Percentiles rank a stretch among this genome's conserved stretches.
Conservation (phyloP, 2,797 vertebrate genomes). For the Merluccius polli region DNA sequence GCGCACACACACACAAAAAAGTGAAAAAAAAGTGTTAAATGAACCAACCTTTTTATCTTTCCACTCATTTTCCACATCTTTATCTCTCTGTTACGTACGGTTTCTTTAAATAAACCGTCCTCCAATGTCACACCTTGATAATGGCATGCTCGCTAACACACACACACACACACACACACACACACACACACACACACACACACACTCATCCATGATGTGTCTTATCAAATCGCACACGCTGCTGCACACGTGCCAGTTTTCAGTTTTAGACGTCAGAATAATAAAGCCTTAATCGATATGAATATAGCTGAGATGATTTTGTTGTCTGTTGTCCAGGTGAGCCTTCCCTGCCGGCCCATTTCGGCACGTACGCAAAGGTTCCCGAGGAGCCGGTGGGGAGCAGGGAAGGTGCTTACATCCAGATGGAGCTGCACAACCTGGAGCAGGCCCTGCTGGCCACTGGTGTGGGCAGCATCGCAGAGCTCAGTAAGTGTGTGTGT, state of each 20-base stretch:
- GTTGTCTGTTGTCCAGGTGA: conserved; percentile 73
- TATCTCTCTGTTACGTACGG: too few species aligned
- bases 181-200: too few species aligned
- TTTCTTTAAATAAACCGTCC: too few species aligned
- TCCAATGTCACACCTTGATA: too few species aligned
- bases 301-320: neutral
- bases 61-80: too few species aligned
- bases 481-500: conserved; percentile 83
- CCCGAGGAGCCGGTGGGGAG: conserved; percentile 63
- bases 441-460: conserved; percentile 90
- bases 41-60: too few species aligned
- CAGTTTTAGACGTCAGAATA: neutral
- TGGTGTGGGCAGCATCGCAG: conserved; percentile 88
- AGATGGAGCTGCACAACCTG: conserved; percentile 86
- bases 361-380: conserved; percentile 78
- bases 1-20: too few species aligned
- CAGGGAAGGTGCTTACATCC: conserved; percentile 79
- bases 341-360: conserved; percentile 83
- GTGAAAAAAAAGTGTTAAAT: too few species aligned
- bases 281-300: neutral
- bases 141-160: too few species aligned
- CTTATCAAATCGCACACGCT: neutral
- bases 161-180: too few species aligned
- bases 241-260: neutral
- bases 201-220: neutral